These are phyloP conservation scores for Pangasius mekongensis DNA, from an alignment of 2,797 vertebrate genomes.

Conservation along the genomic window DNA sequence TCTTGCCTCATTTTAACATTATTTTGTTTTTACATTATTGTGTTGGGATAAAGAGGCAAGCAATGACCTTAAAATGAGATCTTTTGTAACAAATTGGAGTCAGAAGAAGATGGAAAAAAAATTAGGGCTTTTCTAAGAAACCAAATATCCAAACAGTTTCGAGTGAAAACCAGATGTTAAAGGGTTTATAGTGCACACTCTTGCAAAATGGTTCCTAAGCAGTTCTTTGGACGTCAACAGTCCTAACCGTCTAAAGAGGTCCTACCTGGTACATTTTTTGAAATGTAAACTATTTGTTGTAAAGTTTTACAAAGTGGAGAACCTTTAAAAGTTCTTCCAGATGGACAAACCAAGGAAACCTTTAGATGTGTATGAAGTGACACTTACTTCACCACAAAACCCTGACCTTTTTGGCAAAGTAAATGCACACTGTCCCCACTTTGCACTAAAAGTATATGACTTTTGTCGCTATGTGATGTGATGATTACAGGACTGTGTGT, in stretches of 20 bases:
- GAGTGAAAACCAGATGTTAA: slow-evolving; percentile 12
- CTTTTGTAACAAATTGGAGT: not conserved
- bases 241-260: not conserved
- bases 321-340: not conserved
- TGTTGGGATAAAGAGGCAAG: not conserved
- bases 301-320: not conserved
- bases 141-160: slow-evolving; percentile 15
- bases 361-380: not conserved
- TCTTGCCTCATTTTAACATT: not conserved
- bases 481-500: not conserved
- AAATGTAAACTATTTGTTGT: not conserved
- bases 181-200: not conserved
- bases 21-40: not conserved
- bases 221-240: not conserved
- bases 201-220: not conserved
- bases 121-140: slow-evolving; percentile 12
- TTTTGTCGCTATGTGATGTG: not conserved
- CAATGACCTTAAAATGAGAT: not conserved
- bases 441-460: not conserved
- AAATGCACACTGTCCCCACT: not conserved
- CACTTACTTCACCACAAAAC: not conserved
- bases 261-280: not conserved
- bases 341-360: not conserved
- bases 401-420: not conserved
- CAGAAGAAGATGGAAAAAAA: slow-evolving; percentile 3